Evolutionary conservation across 2,888 invertebrate species (phyloP).

Genomic region (Drosophila falleni): DNA sequence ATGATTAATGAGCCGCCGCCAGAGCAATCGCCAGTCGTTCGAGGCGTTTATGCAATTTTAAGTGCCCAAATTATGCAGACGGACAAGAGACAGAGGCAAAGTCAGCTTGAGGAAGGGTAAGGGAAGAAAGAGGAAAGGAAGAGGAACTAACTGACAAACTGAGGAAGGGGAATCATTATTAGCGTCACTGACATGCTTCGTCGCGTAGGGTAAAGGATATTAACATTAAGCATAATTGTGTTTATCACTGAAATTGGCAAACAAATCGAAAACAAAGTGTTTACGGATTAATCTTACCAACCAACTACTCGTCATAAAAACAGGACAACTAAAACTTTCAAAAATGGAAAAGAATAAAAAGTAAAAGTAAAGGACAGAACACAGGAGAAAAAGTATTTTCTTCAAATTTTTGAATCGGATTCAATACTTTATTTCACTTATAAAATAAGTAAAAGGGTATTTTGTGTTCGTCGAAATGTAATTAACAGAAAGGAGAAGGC

Average conservation of each 20-base stretch:
- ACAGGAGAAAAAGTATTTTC: too few relatives aligned
- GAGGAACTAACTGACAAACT: too few relatives aligned
- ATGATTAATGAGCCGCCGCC: conserved; percentile 82
- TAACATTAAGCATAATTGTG: conserved; percentile 70
- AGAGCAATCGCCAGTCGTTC: conserved; percentile 44
- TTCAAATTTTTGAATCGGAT: too few relatives aligned
- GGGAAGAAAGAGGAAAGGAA: too few relatives aligned
- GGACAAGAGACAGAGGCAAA: not conserved
- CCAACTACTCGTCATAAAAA: not conserved
- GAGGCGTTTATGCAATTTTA: conserved; percentile 75
- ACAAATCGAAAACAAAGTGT: conserved; percentile 76
- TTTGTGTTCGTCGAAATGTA: too few relatives aligned
- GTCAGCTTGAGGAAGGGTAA: not conserved
- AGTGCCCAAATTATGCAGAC: conserved; percentile 78
- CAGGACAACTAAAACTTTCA: not conserved
- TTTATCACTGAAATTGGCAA: conserved; percentile 81
- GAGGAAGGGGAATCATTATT: conserved; percentile 11
- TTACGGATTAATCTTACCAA: conserved; percentile 19
- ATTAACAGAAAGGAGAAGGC: too few relatives aligned
- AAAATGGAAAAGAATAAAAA: too few relatives aligned
- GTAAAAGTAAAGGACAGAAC: too few relatives aligned
- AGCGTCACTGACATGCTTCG: conserved; percentile 11
- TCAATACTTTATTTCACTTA: too few relatives aligned
- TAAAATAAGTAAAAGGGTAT: too few relatives aligned
- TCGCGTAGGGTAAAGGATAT: conserved; percentile 63